Conservation (phyloP, 2,888 invertebrate genomes). For the Carpatolechia fugitivella region DNA sequence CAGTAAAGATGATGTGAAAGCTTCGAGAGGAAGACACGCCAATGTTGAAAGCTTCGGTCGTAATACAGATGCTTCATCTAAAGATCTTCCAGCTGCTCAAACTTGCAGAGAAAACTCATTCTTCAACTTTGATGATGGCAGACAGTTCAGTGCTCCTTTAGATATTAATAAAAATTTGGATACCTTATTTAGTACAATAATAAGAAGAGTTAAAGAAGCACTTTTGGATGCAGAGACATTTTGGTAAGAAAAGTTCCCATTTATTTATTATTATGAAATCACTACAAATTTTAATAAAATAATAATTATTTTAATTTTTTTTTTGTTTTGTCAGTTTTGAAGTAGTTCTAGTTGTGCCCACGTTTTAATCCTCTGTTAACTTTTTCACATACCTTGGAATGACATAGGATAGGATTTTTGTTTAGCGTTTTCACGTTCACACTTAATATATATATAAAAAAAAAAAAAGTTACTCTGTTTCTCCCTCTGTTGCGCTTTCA, state of each 20-base stretch:
- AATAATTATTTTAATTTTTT: no score
- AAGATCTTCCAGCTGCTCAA: not conserved
- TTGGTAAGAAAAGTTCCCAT: constrained; percentile 42
- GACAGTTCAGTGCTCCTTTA: not conserved
- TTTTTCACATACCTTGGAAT: no score
- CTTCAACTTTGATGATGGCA: not conserved
- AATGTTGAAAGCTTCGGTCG: not conserved
- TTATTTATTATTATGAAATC: not conserved
- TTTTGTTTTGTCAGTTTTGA: no score
- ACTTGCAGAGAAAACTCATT: not conserved
- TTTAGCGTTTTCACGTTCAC: no score
- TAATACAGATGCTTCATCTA: no score
- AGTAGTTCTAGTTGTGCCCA: no score
- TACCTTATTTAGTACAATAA: not conserved
- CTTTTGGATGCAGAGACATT: constrained; percentile 36
- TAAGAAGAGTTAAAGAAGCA: constrained; percentile 33
- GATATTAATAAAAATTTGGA: not conserved
- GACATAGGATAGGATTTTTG: no score
- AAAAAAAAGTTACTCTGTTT: no score
- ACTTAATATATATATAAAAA: no score
- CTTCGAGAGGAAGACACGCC: not conserved
- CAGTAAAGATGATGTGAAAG: not conserved
- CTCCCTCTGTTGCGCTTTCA: no score
- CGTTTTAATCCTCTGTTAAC: no score
- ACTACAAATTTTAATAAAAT: not conserved